Evolutionary conservation across 53 echinoderm and acorn worm genomes (phyloP).

Genomic region (Crossaster papposus): DNA sequence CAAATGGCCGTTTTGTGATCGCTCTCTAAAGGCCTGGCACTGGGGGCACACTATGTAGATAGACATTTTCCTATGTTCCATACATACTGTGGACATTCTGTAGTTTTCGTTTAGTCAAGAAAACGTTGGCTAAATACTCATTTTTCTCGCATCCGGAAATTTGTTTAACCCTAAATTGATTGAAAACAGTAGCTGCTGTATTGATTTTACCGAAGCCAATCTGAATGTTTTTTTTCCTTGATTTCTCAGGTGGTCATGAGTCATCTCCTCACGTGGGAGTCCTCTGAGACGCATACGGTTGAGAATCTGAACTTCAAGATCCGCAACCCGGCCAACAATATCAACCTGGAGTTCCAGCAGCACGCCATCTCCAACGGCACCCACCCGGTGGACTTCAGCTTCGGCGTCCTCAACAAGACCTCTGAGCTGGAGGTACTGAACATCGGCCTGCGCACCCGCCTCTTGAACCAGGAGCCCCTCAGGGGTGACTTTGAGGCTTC

Average conservation of each 20-base stretch:
- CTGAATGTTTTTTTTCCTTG: background rate
- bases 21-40: no score
- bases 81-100: no score
- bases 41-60: no score
- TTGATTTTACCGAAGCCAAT: no score
- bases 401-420: conserved; percentile 45
- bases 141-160: no score
- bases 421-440: conserved; percentile 33
- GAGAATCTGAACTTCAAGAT: conserved; percentile 45
- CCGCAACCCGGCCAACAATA: conserved; percentile 48
- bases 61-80: no score
- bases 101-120: no score
- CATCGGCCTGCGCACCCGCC: background rate
- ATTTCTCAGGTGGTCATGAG: conserved; percentile 29
- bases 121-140: no score
- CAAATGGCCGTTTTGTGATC: no score
- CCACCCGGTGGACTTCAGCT: conserved; percentile 48
- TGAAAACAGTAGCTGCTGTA: no score
- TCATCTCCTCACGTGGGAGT: conserved; percentile 40
- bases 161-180: no score
- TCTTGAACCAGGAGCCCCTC: background rate
- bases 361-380: background rate
- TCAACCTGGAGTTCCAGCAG: conserved; percentile 54
- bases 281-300: conserved; percentile 1
- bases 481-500: conserved; percentile 33